Conservation (phyloP, 2,113 vertebrate species). For the Salminus brasiliensis region DNA sequence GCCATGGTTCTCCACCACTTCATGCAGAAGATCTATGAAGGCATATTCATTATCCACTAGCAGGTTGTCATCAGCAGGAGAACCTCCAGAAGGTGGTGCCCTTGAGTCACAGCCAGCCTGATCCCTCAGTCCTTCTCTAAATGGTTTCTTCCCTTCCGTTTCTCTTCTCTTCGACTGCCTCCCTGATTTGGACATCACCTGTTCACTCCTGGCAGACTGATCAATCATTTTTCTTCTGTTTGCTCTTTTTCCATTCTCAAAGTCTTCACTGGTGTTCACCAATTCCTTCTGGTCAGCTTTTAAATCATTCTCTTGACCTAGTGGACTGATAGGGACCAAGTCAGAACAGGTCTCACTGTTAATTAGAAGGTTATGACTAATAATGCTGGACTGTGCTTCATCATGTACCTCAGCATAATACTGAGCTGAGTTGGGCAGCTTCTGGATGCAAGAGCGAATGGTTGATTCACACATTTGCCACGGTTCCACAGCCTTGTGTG, state of each 20-base stretch:
- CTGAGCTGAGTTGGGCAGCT: background rate
- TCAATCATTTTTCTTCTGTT: background rate
- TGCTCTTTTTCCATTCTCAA: background rate
- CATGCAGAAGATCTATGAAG: constrained; percentile 77
- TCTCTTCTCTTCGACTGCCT: background rate
- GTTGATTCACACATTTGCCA: background rate
- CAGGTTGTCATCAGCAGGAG: constrained; percentile 64
- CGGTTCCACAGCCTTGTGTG: background rate
- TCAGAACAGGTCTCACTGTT: constrained; percentile 13
- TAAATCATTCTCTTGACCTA: background rate
- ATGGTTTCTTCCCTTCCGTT: background rate
- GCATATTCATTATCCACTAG: constrained; percentile 65
- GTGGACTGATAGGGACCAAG: background rate
- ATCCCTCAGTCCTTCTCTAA: background rate
- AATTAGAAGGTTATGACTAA: background rate
- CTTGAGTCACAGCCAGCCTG: constrained; percentile 31
- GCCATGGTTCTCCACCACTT: constrained; percentile 79
- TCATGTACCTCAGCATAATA: background rate
- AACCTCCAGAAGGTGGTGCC: constrained; percentile 51
- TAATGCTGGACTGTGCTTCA: constrained; percentile 4
- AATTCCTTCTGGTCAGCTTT: background rate
- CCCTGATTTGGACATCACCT: background rate
- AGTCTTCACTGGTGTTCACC: background rate
- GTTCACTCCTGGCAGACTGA: background rate
- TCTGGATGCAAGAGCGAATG: background rate